phyloP scores from a whole-genome alignment of 2,113 vertebrate species.

The Scomber colias region DNA sequence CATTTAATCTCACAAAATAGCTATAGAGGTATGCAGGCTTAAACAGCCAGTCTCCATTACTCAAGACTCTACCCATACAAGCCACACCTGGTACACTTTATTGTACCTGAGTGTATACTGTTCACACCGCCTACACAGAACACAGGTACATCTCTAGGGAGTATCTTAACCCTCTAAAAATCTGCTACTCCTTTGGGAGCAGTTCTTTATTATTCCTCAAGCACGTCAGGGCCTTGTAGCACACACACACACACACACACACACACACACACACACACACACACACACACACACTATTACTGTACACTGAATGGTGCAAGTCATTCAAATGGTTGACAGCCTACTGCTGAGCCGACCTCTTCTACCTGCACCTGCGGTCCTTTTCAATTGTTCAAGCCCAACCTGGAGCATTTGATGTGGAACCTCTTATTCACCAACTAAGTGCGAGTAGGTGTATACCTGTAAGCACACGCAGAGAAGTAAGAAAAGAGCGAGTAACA shows the following conservation, averaged over 20 bases:
- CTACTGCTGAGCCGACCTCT: neutral
- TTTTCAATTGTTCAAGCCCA: neutral
- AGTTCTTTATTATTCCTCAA: constrained; percentile 42
- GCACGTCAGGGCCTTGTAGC: constrained; percentile 8
- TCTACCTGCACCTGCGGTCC: neutral
- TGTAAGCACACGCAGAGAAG: constrained; percentile 45
- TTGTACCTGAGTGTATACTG: constrained; percentile 38
- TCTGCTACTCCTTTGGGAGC: constrained; percentile 52
- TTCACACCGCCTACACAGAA: constrained; percentile 65
- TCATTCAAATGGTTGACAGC: neutral
- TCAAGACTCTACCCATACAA: constrained; percentile 16
- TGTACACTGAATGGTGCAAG: constrained; percentile 8
- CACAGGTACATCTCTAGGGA: constrained; percentile 58
- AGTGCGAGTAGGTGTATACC: constrained; percentile 30
- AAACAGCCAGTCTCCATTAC: constrained; percentile 26
- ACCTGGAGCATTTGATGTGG: constrained; percentile 10
- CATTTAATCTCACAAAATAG: constrained; percentile 27
- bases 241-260: constrained; percentile 1
- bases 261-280: constrained; percentile 8
- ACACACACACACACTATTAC: constrained; percentile 8
- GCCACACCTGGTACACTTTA: constrained; percentile 61
- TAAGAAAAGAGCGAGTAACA: constrained; percentile 19
- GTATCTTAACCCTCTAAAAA: constrained; percentile 62
- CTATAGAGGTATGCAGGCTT: constrained; percentile 23
- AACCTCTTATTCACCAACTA: neutral